Evolutionary conservation across 53 echinoderm and acorn worm species (phyloP), one percentile per base, ranked within the genome.

Genomic region (Echinometra lucunter): DNA sequence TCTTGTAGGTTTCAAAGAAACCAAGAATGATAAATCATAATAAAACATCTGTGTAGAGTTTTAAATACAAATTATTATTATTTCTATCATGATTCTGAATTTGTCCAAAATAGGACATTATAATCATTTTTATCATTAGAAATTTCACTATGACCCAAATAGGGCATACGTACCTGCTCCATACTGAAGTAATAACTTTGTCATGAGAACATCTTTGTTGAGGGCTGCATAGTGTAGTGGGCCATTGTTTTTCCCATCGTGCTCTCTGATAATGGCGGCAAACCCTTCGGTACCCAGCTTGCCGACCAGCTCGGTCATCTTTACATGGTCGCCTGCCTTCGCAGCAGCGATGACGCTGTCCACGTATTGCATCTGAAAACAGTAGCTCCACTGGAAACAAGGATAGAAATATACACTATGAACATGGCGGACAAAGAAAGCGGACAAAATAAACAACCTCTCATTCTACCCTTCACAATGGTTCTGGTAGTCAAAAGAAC

Each of bases 161-260:
- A 69, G 11, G 69, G 57, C 34, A n/a, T 30, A 89, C 38, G n/a
- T 83, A 94, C 94, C 85, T 83, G 94, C 94, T 4, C 94, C 94
- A 60, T 94, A 44, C n/a, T 83, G 44, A 37, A 94, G 28, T n/a
- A 94, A 60, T 1, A 94, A 18, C 66, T 94, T 83, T 12, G 82
- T 63, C 94, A 94, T 94, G 38, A 82, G 57, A 27, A 66, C 28
- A 35, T 94, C 85, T 16, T 94, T 60, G 45, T 83, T 94, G 94
- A 94, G 66, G 85, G 94, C 94, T 57, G 94, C 94, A 44, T 94
- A 94, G 66, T 94, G 94, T 1, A 94, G 85, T 82, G 94, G 56
- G 38, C 63, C 53, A 66, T 82, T 94, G 12, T 63, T 82, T 32
- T 66, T 94, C 44, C 66, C 85, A 11, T 83, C 85, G 21, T 78